These are phyloP conservation scores for Chelmon rostratus DNA, from an alignment of 2,797 vertebrate genomes.

Conservation along the genomic window DNA sequence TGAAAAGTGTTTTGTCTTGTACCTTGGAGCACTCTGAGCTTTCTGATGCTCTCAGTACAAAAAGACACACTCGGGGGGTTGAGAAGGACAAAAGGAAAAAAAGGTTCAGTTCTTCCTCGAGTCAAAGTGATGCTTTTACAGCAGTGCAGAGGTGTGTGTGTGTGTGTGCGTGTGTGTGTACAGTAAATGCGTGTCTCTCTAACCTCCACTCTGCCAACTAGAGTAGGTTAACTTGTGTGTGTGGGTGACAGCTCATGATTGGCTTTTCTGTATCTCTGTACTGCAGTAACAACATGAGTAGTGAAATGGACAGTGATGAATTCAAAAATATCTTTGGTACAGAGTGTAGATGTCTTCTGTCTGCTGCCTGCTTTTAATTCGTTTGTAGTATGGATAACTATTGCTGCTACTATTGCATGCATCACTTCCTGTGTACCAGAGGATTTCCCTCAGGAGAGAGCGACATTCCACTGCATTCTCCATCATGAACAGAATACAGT, in stretches of 20 bases:
- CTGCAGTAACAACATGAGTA: background rate
- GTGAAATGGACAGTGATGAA: background rate
- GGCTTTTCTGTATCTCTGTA: background rate
- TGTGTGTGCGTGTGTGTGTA: background rate
- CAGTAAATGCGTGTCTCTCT: background rate
- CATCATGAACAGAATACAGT: background rate
- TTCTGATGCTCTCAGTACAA: slow-evolving; percentile 12
- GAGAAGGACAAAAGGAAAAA: background rate
- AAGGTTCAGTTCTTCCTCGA: background rate
- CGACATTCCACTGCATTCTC: background rate
- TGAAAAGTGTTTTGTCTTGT: slow-evolving; percentile 7
- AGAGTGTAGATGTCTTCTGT: background rate
- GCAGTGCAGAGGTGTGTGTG: slow-evolving; percentile 10
- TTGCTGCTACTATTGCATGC: background rate
- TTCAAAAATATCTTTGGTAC: background rate
- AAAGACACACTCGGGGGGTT: slow-evolving; percentile 10
- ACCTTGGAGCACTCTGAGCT: slow-evolving; percentile 16
- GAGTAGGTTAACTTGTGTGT: slow-evolving; percentile 1
- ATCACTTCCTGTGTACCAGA: background rate
- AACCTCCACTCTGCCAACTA: background rate
- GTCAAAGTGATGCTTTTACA: slow-evolving; percentile 49
- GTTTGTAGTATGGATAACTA: too few species aligned
- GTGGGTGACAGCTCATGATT: background rate
- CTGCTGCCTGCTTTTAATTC: background rate
- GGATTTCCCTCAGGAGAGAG: background rate